Conservation (phyloP, 30 jellyfish, hydroid and myxozoan genomes). For the Hydractinia symbiolongicarpus region DNA sequence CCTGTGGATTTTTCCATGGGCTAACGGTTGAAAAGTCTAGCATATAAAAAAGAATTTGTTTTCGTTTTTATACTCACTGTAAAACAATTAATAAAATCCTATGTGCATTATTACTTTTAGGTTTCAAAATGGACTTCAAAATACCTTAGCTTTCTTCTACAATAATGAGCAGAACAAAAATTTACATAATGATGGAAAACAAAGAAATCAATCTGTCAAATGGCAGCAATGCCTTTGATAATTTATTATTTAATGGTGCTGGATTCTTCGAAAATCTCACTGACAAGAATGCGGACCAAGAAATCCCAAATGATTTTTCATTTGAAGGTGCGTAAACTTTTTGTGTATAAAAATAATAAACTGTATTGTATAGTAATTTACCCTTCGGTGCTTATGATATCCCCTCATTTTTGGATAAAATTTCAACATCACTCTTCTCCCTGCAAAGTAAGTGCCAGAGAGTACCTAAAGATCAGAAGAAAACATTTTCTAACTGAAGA, state of each 20-base stretch:
- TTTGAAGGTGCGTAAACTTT: background rate
- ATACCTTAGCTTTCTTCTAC: conserved; percentile 28
- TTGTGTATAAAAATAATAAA: background rate
- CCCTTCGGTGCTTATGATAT: background rate
- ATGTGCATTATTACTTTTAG: conserved; percentile 24
- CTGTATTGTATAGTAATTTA: background rate
- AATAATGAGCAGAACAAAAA: conserved; percentile 13
- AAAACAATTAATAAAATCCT: background rate
- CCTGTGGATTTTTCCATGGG: no score
- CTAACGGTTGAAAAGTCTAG: no score
- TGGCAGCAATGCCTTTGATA: conserved; percentile 45
- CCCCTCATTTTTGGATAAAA: no score
- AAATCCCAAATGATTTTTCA: background rate
- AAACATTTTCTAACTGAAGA: no score
- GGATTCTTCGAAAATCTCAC: conserved; percentile 47
- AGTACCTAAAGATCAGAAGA: no score
- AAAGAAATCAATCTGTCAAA: conserved; percentile 19
- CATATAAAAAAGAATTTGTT: no score
- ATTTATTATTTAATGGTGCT: conserved; percentile 42
- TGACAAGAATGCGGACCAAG: conserved; percentile 21
- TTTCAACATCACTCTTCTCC: no score
- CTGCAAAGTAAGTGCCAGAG: no score
- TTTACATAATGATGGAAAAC: conserved; percentile 22
- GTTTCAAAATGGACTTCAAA: conserved; percentile 53
- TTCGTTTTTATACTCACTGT: no score